phyloP scores from a whole-genome alignment of 2,113 vertebrate species.

The Lates calcarifer region DNA sequence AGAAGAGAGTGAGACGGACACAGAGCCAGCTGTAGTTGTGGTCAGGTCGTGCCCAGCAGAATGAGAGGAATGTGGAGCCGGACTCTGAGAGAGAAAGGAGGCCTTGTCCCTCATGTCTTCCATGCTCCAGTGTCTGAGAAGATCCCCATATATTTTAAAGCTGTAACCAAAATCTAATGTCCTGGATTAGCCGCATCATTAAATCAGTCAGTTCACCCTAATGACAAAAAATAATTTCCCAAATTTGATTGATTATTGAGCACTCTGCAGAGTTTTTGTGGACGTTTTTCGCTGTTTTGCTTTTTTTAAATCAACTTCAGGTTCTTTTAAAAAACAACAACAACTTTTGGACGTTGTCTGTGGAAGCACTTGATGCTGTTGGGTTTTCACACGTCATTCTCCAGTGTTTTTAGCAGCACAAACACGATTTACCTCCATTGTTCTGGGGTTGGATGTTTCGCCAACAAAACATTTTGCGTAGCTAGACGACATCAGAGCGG shows the following conservation, averaged over 20 bases:
- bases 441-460: too few relatives aligned
- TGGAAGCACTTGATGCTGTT: background rate
- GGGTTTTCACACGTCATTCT: too few relatives aligned
- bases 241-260: background rate
- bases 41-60: slow-evolving; percentile 35
- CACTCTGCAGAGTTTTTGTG: too few relatives aligned
- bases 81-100: slow-evolving; percentile 30
- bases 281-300: background rate
- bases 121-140: background rate
- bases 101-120: slow-evolving; percentile 48
- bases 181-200: background rate
- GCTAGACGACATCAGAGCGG: background rate
- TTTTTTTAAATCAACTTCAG: too few relatives aligned
- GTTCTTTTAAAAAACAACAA: too few relatives aligned
- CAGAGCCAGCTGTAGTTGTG: slow-evolving; percentile 5
- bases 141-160: background rate
- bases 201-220: background rate
- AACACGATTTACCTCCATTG: background rate
- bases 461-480: background rate
- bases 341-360: too few relatives aligned
- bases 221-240: background rate
- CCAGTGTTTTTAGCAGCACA: background rate
- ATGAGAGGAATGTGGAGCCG: slow-evolving; percentile 62
- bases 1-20: background rate
- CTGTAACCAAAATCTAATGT: background rate